Base-by-base conservation (phyloP, 2,888 invertebrate species). In the Syritta pipiens region DNA sequence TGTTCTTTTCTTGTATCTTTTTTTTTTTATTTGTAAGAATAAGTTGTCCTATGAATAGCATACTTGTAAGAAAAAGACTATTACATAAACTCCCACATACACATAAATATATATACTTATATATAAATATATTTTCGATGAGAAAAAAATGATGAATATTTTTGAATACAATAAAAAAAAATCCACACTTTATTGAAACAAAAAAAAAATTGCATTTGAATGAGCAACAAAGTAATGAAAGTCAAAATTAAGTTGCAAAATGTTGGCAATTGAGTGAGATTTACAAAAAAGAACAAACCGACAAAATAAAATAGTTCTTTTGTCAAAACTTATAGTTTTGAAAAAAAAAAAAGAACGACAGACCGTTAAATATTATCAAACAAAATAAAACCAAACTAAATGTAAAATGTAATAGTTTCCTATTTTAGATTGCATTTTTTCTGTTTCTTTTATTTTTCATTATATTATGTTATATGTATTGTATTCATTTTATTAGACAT, bases 221-320 rank as follows among this genome's bases (percentile, higher is more conserved):
- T 71, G 65, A 77, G 77, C 77, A 24, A 59, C 48, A 51, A n/a
- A 37, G 49, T 19, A 6, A 2, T 4, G 9, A 28, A 1, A 20
- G 4, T 17, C 3, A 19, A 20, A 0, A 19, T 26, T 28, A n/a
- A n/a, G n/a, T n/a, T n/a, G n/a, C n/a, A 22, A 22, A 20, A 6
- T 46, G 60, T 57, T 60, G 68, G 77, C 77, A 59, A 65, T 71
- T 30, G 46, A 71, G 51, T 71, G 63, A 71, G 63, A 71, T 68
- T 75, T 49, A 9, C 24, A 35, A 55, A 22, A 14, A 24, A 30
- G 32, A 26, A 12, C 5, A 26, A 14, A 6, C 6, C 35, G 5
- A 28, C 2, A n/a, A 28, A n/a, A 17, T 19, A 19, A 28, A 4
- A 24, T 3, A 14, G 28, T 24, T 26, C 4, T 48, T 62, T 14